Evolutionary conservation across 2,888 invertebrate species (phyloP).

Genomic region (Bibio marci): DNA sequence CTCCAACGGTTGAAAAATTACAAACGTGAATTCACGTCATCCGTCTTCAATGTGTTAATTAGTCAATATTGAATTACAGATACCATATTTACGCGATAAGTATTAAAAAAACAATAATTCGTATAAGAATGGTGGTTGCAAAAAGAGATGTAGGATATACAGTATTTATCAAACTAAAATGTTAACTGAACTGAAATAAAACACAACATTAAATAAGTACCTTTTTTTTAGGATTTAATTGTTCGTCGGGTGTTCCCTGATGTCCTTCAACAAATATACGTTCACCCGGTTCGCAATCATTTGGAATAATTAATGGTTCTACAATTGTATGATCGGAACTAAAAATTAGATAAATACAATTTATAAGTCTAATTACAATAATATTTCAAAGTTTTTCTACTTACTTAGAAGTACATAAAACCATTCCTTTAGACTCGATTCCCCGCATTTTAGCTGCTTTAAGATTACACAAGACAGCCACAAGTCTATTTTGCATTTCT

Average conservation of each 20-base stretch:
- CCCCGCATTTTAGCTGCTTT: constrained; percentile 96
- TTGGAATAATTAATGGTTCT: constrained; percentile 70
- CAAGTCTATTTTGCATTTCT: constrained; percentile 75
- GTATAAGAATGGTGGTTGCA: too few species aligned
- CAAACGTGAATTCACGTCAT: too few species aligned
- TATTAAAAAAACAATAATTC: too few species aligned
- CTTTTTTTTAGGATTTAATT: constrained; percentile 90
- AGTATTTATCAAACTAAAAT: too few species aligned
- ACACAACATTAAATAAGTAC: too few species aligned
- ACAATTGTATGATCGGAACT: constrained; percentile 63
- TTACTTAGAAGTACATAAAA: constrained; percentile 72
- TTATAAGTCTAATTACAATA: neutral
- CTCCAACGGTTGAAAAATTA: too few species aligned
- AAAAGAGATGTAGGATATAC: too few species aligned
- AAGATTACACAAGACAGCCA: constrained; percentile 87
- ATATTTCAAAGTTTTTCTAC: constrained; percentile 13
- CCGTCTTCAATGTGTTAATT: too few species aligned
- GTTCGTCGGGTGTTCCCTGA: constrained; percentile 65
- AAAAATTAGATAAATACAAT: constrained; percentile 8
- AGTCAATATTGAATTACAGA: too few species aligned
- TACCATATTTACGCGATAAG: too few species aligned
- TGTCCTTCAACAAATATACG: constrained; percentile 68
- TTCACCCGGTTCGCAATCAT: constrained; percentile 63
- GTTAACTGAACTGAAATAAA: too few species aligned
- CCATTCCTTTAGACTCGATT: constrained; percentile 82